A percentile compares a stretch with the other conserved stretches of the same genome.
Conservation (phyloP, 2,888 invertebrate genomes). For the Anorthoa munda region DNA sequence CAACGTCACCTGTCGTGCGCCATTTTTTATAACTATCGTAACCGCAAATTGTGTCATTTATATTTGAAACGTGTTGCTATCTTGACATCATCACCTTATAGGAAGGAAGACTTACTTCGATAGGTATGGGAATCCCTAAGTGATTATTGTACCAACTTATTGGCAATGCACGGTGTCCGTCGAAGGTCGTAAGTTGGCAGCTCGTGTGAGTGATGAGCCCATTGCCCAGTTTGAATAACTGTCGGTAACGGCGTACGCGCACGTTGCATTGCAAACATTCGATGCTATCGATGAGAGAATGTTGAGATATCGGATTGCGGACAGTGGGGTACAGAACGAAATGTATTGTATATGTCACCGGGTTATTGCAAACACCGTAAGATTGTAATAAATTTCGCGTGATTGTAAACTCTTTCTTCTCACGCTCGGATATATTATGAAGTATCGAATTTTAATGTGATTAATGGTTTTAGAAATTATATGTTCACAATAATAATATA, state of each 20-base stretch:
- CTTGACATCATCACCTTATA: constrained; percentile 23
- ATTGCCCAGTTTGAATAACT: constrained; percentile 73
- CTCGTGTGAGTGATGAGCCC: constrained; percentile 42
- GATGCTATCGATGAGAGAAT: constrained; percentile 45
- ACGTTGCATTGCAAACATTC: constrained; percentile 64
- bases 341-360: background rate
- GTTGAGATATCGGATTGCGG: constrained; percentile 31
- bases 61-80: constrained; percentile 38
- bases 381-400: too few species aligned
- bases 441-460: too few species aligned
- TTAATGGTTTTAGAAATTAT: too few species aligned
- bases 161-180: constrained; percentile 10
- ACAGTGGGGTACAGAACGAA: constrained; percentile 13
- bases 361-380: too few species aligned
- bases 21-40: background rate
- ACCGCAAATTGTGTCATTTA: constrained; percentile 32
- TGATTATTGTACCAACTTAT: constrained; percentile 40
- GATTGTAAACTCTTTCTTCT: too few species aligned
- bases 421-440: too few species aligned
- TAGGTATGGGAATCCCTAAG: constrained; percentile 46
- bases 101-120: constrained; percentile 6
- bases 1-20: background rate
- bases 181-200: constrained; percentile 44
- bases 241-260: constrained; percentile 71
- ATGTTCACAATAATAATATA: too few species aligned